Evolutionary conservation across 2,888 invertebrate genomes (phyloP).

Genomic region (Campaea margaritaria): DNA sequence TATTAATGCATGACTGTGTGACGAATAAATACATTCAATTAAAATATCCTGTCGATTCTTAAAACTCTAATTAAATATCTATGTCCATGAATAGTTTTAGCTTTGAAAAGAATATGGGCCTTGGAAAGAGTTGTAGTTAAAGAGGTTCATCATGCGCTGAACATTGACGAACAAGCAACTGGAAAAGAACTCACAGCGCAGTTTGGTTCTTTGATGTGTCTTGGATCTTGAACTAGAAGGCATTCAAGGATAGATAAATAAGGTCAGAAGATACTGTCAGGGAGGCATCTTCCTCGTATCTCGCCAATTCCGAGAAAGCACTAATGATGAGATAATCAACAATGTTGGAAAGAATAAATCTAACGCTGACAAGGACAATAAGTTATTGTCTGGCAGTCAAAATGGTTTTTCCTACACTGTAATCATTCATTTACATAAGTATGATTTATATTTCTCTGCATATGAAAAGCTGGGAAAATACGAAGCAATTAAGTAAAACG

Average conservation of each 20-base stretch:
- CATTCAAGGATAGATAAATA: not conserved
- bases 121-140: too few relatives aligned
- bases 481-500: constrained; percentile 16
- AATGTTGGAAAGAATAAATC: constrained; percentile 77
- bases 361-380: constrained; percentile 64
- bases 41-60: constrained; percentile 10
- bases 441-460: constrained; percentile 35
- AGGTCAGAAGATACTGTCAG: too few relatives aligned
- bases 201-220: too few relatives aligned
- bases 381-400: constrained; percentile 57
- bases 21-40: constrained; percentile 53
- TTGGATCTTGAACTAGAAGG: too few relatives aligned
- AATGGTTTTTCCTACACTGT: constrained; percentile 58
- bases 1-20: constrained; percentile 44
- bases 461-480: constrained; percentile 43
- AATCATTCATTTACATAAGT: constrained; percentile 52
- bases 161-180: too few relatives aligned
- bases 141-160: too few relatives aligned
- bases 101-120: too few relatives aligned
- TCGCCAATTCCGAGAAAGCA: constrained; percentile 12
- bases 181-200: too few relatives aligned
- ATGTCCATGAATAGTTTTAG: too few relatives aligned
- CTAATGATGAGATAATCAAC: constrained; percentile 30
- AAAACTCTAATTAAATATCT: too few relatives aligned
- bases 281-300: constrained; percentile 2